Evolutionary conservation across 2,888 invertebrate species (phyloP).

Genomic region (Spodoptera littoralis): DNA sequence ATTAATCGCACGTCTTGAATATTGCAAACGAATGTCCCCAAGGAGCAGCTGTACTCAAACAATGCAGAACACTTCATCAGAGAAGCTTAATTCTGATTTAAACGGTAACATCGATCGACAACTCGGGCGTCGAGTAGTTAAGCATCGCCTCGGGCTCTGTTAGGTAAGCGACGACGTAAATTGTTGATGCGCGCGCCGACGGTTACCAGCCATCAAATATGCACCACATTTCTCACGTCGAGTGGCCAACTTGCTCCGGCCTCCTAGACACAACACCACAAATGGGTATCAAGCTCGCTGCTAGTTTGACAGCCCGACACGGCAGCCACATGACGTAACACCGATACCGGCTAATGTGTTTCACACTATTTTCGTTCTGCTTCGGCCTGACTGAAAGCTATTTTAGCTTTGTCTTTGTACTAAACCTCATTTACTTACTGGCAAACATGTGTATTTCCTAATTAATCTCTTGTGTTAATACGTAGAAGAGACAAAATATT

Average conservation of each 20-base stretch:
- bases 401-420: slow-evolving; percentile 7
- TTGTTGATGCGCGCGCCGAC: slow-evolving; percentile 75
- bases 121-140: slow-evolving; percentile 67
- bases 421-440: not conserved
- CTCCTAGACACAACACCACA: slow-evolving; percentile 59
- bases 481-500: too few species aligned
- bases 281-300: slow-evolving; percentile 70
- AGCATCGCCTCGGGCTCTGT: slow-evolving; percentile 71
- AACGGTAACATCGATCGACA: slow-evolving; percentile 72
- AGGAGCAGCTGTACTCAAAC: slow-evolving; percentile 61
- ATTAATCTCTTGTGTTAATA: too few species aligned
- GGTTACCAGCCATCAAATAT: slow-evolving; percentile 79
- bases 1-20: slow-evolving; percentile 56
- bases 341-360: slow-evolving; percentile 46
- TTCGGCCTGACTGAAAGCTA: slow-evolving; percentile 13
- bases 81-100: slow-evolving; percentile 71
- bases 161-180: slow-evolving; percentile 75
- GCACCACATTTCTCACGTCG: slow-evolving; percentile 72
- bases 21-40: slow-evolving; percentile 55
- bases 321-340: slow-evolving; percentile 60
- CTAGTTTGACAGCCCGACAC: slow-evolving; percentile 67
- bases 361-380: slow-evolving; percentile 53
- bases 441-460: too few species aligned
- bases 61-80: slow-evolving; percentile 62
- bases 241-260: slow-evolving; percentile 60